Evolutionary conservation across 1,140 invertebrate species (phyloP), one percentile per base, ranked within the genome.

Genomic region (Tetranychus urticae): DNA sequence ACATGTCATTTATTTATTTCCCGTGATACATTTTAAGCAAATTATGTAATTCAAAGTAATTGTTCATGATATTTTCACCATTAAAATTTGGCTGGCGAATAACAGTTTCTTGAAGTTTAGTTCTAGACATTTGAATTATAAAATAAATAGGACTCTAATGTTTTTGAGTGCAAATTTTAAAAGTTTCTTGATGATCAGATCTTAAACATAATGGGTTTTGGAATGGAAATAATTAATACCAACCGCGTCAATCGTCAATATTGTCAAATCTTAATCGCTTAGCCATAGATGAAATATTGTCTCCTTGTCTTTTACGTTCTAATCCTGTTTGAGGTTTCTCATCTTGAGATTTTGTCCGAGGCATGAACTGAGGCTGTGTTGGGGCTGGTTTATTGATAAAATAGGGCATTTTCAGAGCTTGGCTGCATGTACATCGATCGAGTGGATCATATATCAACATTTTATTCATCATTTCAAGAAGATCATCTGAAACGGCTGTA

Each of bases 401-500:
- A 67, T 76, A 78, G 0, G 69, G 47, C 72, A 74, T 74, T 62
- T 73, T 66, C 39, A 77, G 63, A 37, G 74, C 74, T 72, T 77
- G 65, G 31, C 82, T 81, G 67, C 88, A 89, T 35, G 81, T 82
- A 68, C 83, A 85, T 64, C 94, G 78, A 57, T 82, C 81, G 1
- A 84, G 71, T 5, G 94, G 94, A 77, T 92, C 86, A 64, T 97
- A 77, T 14, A 79, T 76, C 1, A 98, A 76, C 58, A 96, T 75
- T 50, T 77, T 80, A 55, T 81, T 79, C 58, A 97, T 74, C 45
- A 99, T 72, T 65, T 84, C 79, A 6, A 99, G 70, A n/a, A 97
- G 75, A 76, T 98, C 93, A 74, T 94, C 85, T 12, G 81, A 78
- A 14, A 91, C 92, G 7, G 94, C 94, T 46, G 87, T 92, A 69